A percentile compares a stretch with the other conserved stretches of the same genome.
Evolutionary conservation across 2,797 vertebrate species (phyloP).

Genomic region (Octomys mimax): DNA sequence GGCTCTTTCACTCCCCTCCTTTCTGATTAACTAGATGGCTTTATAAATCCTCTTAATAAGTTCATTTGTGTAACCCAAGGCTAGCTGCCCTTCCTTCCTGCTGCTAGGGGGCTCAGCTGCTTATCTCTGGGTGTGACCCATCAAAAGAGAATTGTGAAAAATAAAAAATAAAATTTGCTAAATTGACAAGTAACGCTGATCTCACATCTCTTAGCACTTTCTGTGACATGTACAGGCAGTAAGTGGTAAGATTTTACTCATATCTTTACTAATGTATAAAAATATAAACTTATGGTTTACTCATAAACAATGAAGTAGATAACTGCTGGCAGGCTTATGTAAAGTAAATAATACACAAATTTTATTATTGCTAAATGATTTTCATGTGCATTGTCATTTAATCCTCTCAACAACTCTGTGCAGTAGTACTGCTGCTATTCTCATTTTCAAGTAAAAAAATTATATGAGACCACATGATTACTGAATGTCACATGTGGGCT

Average conservation of each 20-base stretch:
- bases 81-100: slow-evolving; percentile 65
- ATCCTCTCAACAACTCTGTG: background rate
- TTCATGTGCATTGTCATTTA: background rate
- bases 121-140: slow-evolving; percentile 75
- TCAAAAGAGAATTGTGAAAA: slow-evolving; percentile 70
- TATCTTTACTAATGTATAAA: slow-evolving; percentile 45
- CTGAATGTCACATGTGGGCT: background rate
- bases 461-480: background rate
- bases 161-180: slow-evolving; percentile 48
- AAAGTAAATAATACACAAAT: slow-evolving; percentile 39
- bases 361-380: background rate
- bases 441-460: slow-evolving; percentile 8
- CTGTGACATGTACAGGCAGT: background rate
- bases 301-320: slow-evolving; percentile 18
- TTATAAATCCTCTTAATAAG: slow-evolving; percentile 80
- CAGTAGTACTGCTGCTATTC: background rate
- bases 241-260: background rate
- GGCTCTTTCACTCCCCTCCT: slow-evolving; percentile 78
- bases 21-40: slow-evolving; percentile 78
- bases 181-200: slow-evolving; percentile 62
- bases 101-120: slow-evolving; percentile 78
- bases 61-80: slow-evolving; percentile 77
- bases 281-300: slow-evolving; percentile 20
- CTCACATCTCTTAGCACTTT: slow-evolving; percentile 25
- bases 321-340: background rate